These are phyloP conservation scores for Climacteris rufus DNA, from an alignment of 2,113 vertebrate species.

Conservation along the genomic window DNA sequence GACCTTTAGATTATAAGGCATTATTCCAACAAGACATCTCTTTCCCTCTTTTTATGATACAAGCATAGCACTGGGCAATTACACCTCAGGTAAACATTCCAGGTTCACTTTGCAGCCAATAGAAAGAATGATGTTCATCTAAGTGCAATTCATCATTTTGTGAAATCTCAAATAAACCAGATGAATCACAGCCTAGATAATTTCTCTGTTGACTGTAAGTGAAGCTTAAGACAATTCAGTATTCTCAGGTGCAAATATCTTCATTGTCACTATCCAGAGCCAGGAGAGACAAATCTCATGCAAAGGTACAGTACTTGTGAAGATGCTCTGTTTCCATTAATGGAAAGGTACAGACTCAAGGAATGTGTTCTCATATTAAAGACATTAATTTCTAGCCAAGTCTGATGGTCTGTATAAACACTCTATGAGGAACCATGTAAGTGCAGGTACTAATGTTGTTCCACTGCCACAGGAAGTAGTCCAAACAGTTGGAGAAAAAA, in stretches of 20 bases:
- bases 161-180: neutral
- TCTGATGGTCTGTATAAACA: neutral
- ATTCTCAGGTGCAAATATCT: neutral
- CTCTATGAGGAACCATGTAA: neutral
- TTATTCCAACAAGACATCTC: neutral
- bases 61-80: neutral
- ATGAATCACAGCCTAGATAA: neutral
- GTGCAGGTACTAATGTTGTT: neutral
- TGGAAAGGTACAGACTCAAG: neutral
- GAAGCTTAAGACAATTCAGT: neutral
- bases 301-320: neutral
- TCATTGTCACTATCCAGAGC: neutral
- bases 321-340: neutral
- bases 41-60: neutral
- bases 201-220: neutral
- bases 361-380: neutral
- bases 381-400: neutral
- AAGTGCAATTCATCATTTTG: slow-evolving; percentile 34
- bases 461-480: neutral
- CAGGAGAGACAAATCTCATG: neutral
- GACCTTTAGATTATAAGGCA: neutral
- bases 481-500: neutral
- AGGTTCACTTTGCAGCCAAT: neutral
- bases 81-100: neutral
- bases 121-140: neutral